phyloP scores from a whole-genome alignment of 2,888 invertebrate species.

The Oeneis ivallda region DNA sequence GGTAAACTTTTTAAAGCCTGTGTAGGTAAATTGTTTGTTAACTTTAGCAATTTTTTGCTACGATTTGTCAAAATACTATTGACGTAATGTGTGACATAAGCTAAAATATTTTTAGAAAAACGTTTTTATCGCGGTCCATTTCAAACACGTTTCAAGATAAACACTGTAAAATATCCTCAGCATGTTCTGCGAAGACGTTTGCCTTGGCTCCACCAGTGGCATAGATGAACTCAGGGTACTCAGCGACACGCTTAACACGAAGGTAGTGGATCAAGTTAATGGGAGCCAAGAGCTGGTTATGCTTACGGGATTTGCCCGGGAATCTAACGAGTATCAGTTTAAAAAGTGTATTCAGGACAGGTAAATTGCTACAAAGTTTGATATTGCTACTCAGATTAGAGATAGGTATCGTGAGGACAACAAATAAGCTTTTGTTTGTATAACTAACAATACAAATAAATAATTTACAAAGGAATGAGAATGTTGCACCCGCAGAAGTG shows the following conservation, averaged over 20 bases:
- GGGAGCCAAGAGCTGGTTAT: slow-evolving; percentile 65
- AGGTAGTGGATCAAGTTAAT: slow-evolving; percentile 63
- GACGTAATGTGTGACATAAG: too few relatives aligned
- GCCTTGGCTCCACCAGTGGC: slow-evolving; percentile 46
- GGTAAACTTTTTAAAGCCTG: too few relatives aligned
- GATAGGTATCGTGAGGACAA: too few relatives aligned
- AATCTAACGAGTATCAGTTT: slow-evolving; percentile 63
- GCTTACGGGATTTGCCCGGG: slow-evolving; percentile 63
- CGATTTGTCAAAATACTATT: too few relatives aligned
- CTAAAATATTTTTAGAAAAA: not conserved
- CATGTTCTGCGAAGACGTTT: slow-evolving; percentile 55
- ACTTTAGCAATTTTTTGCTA: too few relatives aligned
- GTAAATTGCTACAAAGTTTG: slow-evolving; percentile 39
- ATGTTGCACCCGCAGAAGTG: too few relatives aligned
- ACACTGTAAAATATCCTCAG: slow-evolving; percentile 14
- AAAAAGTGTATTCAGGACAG: slow-evolving; percentile 63
- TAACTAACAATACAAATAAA: too few relatives aligned
- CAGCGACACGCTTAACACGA: slow-evolving; percentile 57
- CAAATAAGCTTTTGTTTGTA: too few relatives aligned
- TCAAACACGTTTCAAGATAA: too few relatives aligned
- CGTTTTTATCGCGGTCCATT: not conserved
- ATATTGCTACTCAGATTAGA: too few relatives aligned
- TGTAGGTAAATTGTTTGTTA: too few relatives aligned
- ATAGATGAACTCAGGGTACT: slow-evolving; percentile 49
- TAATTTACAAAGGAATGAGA: too few relatives aligned